Base-by-base conservation (phyloP, 2,113 vertebrate genomes). In the Nicator chloris region DNA sequence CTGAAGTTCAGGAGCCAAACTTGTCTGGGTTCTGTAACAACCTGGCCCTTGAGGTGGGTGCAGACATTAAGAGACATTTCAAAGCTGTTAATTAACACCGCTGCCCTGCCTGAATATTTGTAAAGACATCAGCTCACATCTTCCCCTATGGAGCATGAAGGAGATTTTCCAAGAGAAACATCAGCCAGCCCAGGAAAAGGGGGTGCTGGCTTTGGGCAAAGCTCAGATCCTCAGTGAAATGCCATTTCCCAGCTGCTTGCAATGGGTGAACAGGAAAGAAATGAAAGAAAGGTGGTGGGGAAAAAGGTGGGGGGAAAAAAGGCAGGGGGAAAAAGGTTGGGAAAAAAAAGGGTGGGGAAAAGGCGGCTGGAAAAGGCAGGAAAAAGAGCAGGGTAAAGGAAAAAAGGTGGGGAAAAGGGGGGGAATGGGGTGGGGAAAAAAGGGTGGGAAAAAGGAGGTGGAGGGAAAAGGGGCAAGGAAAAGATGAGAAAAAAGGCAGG, bases 341-440 rank as follows among this genome's bases (percentile, higher is more conserved):
- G 11, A 31, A 11, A 33, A 42, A 64, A 22, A 3, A 11, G 16
- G 10, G 1, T 2, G 10, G 31, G 23, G 13, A 49, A 49, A 33
- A 13, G 4, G 1, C 2, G n/a, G n/a, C n/a, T n/a, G 8, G 10
- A 6, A 44, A 22, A 15, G 11, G 13, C 24, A 9, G 27, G 3
- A 12, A 17, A 18, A 53, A 53, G 18, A 21, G 20, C 4, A 56
- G 19, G 53, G 30, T 54, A 20, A 54, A 31, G 15, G 9, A 31
- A 64, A 44, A 61, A 45, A 30, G 33, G 19, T 1, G 4, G 13
- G 15, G 12, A 6, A 49, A 68, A n/a, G 7, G 63, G 1, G 20
- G 18, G 17, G 8, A 9, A 37, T 37, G 16, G 7, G 3, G 11
- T 8, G 15, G 13, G 56, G 21, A n/a, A 57, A 54, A 44, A 64